These are phyloP conservation scores for Lasius fuliginosus DNA, from an alignment of 2,888 invertebrate genomes.

Conservation along the genomic window DNA sequence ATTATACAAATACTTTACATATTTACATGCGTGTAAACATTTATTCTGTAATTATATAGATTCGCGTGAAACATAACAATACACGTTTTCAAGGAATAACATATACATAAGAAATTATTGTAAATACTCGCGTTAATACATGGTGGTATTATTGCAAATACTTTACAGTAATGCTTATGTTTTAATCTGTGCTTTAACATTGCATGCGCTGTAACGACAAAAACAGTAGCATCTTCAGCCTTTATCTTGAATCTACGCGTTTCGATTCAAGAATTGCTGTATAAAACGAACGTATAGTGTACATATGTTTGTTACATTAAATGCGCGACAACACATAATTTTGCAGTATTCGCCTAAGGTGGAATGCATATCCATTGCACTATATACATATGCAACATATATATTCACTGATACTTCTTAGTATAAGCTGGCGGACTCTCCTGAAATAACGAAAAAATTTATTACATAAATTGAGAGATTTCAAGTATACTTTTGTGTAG, in stretches of 20 bases:
- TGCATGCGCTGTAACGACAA: constrained; percentile 48
- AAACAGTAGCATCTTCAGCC: constrained; percentile 43
- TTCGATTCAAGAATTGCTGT: constrained; percentile 46
- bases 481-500: neutral
- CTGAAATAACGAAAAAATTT: constrained; percentile 86
- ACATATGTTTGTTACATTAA: constrained; percentile 57
- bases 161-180: neutral
- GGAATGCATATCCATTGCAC: constrained; percentile 71
- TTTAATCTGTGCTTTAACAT: constrained; percentile 34
- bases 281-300: constrained; percentile 57
- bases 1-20: constrained; percentile 25
- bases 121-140: constrained; percentile 67
- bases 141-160: constrained; percentile 51
- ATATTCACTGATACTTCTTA: constrained; percentile 91
- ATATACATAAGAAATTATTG: constrained; percentile 73
- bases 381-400: constrained; percentile 65
- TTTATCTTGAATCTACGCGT: constrained; percentile 12
- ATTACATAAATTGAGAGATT: neutral
- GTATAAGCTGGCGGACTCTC: constrained; percentile 94
- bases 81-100: constrained; percentile 62
- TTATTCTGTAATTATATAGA: constrained; percentile 76
- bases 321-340: constrained; percentile 61
- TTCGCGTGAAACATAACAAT: constrained; percentile 75
- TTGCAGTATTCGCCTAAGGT: constrained; percentile 65
- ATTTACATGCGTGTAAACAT: constrained; percentile 63